These are phyloP conservation scores for Dasysyrphus albostriatus DNA, from an alignment of 2,888 invertebrate species.

Conservation along the genomic window DNA sequence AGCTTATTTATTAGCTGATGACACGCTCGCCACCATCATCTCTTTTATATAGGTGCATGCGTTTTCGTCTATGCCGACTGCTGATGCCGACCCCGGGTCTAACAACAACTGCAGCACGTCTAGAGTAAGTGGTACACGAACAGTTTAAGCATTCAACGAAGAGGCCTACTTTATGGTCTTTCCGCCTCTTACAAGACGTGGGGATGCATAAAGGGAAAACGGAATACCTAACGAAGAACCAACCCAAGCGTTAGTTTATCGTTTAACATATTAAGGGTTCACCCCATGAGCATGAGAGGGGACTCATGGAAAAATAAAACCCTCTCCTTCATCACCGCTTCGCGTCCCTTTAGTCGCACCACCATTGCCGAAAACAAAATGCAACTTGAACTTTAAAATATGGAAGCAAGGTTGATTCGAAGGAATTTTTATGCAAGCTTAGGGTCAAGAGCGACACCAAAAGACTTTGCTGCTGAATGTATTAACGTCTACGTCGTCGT, in stretches of 20 bases:
- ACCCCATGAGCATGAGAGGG: neutral
- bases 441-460: constrained; percentile 56
- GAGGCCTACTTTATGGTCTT: constrained; percentile 24
- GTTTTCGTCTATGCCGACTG: constrained; percentile 31
- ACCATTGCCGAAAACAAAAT: constrained; percentile 31
- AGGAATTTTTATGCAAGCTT: constrained; percentile 62
- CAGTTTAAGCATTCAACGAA: constrained; percentile 30
- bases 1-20: constrained; percentile 69
- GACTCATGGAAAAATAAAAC: constrained; percentile 1
- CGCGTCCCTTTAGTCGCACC: neutral
- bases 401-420: constrained; percentile 42
- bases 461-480: constrained; percentile 35
- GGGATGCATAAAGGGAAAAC: neutral
- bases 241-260: constrained; percentile 25
- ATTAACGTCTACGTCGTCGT: neutral
- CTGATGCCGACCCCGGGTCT: neutral
- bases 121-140: constrained; percentile 32
- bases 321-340: neutral
- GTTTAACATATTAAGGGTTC: constrained; percentile 46
- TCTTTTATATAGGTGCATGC: constrained; percentile 20
- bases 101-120: neutral
- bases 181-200: neutral
- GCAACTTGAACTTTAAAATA: constrained; percentile 54
- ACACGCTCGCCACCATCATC: constrained; percentile 56
- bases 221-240: constrained; percentile 25